Evolutionary conservation across 2,113 vertebrate species (phyloP), one percentile per base, ranked within the genome.

Genomic region (Percina caprodes): DNA sequence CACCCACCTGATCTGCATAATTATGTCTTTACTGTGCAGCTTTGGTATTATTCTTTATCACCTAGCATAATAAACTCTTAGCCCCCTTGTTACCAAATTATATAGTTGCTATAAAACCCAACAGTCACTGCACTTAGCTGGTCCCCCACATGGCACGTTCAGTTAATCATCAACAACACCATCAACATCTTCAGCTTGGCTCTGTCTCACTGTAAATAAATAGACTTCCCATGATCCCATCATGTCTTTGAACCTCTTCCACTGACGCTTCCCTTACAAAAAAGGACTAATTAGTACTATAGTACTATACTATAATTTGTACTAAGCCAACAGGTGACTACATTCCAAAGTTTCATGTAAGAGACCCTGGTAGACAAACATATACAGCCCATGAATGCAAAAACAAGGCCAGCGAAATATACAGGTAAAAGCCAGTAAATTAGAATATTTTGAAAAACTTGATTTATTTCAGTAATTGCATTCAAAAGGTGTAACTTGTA

Each of bases 11-110:
- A 92, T 92, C 73, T 92, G 11, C 86, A 87, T 92, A 88, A 88
- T 91, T 74, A 88, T 88, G 76, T 87, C 86, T 76, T 89, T 86
- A 76, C 89, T 65, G 56, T 67, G 86, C 90, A 86, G 82, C 90
- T 86, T 72, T 86, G 88, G 86, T 88, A 92, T 91, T 88, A 87
- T 89, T 90, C 90, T 93, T 92, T 91, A 92, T 91, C 69, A 82
- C 90, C 79, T 66, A 15, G 75, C 74, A 84, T 86, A 90, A 91
- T 92, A 92, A 93, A 92, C 87, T 87, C 87, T 78, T 87, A 76
- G 80, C 55, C 89, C 86, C 86, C 80, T 90, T 92, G 88, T 93
- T 89, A 84, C 90, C 83, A 83, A 86, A 88, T 91, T 88, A 93
- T 92, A 92, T 88, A 69, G 88, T 79, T 63, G 77, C 86, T 74